phyloP scores from a whole-genome alignment of 1,140 invertebrate species.

The Seison nebaliae region DNA sequence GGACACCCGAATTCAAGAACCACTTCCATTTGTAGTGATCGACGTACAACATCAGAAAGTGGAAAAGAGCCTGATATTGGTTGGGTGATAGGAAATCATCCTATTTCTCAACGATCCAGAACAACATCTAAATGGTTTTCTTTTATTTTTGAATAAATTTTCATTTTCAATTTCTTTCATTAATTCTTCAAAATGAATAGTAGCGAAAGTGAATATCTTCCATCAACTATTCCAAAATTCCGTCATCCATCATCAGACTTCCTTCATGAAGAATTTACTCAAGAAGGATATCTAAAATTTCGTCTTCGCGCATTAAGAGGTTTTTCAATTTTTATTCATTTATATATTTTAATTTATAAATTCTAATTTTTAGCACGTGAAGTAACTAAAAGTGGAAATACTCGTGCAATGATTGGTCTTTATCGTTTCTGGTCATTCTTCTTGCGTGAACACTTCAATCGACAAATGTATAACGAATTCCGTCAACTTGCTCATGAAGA shows the following conservation, averaged over 20 bases:
- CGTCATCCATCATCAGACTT: slow-evolving; percentile 76
- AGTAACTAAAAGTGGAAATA: slow-evolving; percentile 56
- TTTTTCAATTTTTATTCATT: slow-evolving; percentile 15
- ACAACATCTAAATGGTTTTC: no score
- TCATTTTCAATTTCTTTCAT: no score
- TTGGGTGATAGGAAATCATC: no score
- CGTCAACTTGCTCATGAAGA: slow-evolving; percentile 63
- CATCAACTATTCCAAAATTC: slow-evolving; percentile 57
- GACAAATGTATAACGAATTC: slow-evolving; percentile 92
- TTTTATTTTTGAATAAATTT: no score
- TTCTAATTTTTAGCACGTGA: slow-evolving; percentile 33
- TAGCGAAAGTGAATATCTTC: no score
- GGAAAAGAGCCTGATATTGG: no score
- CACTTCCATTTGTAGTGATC: no score
- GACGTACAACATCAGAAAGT: no score
- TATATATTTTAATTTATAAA: background rate
- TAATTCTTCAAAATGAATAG: no score
- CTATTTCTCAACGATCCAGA: no score
- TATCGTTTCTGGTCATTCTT: slow-evolving; percentile 99
- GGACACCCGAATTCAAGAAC: no score
- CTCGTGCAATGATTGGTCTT: slow-evolving; percentile 82
- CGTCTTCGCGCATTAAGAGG: no score
- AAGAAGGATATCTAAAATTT: slow-evolving; percentile 79
- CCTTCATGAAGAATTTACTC: slow-evolving; percentile 88
- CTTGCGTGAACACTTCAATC: slow-evolving; percentile 83